Evolutionary conservation across 92 coral and sea anemone species (phyloP).

Genomic region (Micromussa lordhowensis): DNA sequence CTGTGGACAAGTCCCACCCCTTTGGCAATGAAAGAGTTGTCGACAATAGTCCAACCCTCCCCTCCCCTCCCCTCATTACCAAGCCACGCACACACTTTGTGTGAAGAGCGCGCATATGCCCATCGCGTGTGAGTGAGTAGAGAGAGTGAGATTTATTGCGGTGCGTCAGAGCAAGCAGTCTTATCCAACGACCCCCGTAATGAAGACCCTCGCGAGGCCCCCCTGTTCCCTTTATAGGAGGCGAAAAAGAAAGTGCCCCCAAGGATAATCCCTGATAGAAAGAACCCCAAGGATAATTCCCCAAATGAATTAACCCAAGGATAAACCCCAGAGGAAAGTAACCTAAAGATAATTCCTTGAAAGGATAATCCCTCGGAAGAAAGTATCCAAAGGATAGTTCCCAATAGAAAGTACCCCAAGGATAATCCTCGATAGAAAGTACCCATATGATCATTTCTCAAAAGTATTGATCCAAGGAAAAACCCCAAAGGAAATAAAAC

Average conservation of each 20-base stretch:
- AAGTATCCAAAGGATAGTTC: too few species aligned
- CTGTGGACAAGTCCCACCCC: slow-evolving; percentile 19
- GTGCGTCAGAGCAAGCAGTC: background rate
- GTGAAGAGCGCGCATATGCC: slow-evolving; percentile 36
- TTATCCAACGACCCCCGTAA: slow-evolving; percentile 27
- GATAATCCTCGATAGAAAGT: background rate
- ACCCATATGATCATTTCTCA: background rate
- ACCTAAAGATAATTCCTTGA: background rate
- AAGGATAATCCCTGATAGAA: background rate
- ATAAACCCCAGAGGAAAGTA: background rate
- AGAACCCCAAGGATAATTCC: background rate
- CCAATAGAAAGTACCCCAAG: too few species aligned
- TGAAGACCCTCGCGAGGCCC: slow-evolving; percentile 18
- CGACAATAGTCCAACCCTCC: slow-evolving; percentile 16
- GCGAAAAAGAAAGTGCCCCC: slow-evolving; percentile 12
- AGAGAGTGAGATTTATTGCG: slow-evolving; percentile 35
- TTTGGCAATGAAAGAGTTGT: slow-evolving; percentile 21
- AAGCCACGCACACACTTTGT: slow-evolving; percentile 45
- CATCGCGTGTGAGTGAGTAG: slow-evolving; percentile 34
- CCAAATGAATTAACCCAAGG: background rate
- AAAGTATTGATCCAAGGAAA: too few species aligned
- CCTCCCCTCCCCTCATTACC: slow-evolving; percentile 42
- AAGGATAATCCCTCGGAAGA: too few species aligned
- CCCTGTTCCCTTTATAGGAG: slow-evolving; percentile 3
- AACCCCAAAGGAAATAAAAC: too few species aligned